Evolutionary conservation across 2,797 vertebrate genomes (phyloP), one percentile per base, ranked within the genome.

Genomic region (Salarias fasciatus): DNA sequence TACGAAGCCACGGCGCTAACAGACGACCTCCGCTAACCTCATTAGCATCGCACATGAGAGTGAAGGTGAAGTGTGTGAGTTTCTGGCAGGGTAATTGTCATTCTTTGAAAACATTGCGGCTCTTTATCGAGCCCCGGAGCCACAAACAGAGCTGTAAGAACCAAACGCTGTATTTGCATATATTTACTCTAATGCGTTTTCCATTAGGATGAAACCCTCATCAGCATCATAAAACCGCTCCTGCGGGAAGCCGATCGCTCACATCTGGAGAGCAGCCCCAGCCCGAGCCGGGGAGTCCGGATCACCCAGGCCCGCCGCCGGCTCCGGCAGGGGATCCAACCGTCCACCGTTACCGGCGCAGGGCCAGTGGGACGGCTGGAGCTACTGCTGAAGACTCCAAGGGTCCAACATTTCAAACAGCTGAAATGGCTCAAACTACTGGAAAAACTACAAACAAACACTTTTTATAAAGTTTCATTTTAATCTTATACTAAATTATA

Each of bases 141-240:
- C 67, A 80, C 75, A 87, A 85, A 85, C 86, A 75, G 73, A 81
- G 83, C 70, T 85, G 80, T 85, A 83, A 89, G 79, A 86, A 89
- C 85, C 64, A 68, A 80, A 77, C 72, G 79, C 68, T 84, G 82
- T 73, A 89, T 92, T 89, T 92, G 88, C 90, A 92, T 92, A 90
- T 86, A 90, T 91, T 90, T 90, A 88, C 83, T 64, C 88, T 91
- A 91, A 91, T 92, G 88, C 80, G 87, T 91, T 90, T 92, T 91
- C 88, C 89, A 92, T 93, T 90, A 92, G 81, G 77, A 85, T 77
- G 82, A 85, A 86, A 85, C 63, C 64, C 86, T 90, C 82, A 88
- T 86, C 85, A 88, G 88, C 90, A 90, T 91, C 87, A 91, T 90
- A 83, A 87, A 90, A 91, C 79, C 73, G 72, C 75, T 90, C 74